phyloP scores from a whole-genome alignment of 2,888 invertebrate genomes.

The Sinopyrophorus schimmeli region DNA sequence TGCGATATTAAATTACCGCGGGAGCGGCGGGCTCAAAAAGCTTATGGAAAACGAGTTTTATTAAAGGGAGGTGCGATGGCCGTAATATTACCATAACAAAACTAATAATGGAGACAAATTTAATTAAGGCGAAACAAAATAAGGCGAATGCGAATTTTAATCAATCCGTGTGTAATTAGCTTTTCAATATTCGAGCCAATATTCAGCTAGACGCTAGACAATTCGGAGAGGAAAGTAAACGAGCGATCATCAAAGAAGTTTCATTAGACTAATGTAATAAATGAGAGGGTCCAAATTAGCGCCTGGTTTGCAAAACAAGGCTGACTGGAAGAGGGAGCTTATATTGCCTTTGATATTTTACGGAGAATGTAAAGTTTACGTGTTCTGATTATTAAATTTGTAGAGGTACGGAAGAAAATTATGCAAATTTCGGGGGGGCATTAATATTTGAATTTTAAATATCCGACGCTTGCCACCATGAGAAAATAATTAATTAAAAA shows the following conservation, averaged over 20 bases:
- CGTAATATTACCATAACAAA: slow-evolving; percentile 28
- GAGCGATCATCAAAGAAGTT: slow-evolving; percentile 47
- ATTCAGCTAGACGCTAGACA: slow-evolving; percentile 39
- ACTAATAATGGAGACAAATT: slow-evolving; percentile 30
- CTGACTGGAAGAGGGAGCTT: slow-evolving; percentile 39
- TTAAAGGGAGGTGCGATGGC: slow-evolving; percentile 21
- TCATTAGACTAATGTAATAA: slow-evolving; percentile 50
- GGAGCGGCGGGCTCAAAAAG: too few species aligned
- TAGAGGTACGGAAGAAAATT: slow-evolving; percentile 41
- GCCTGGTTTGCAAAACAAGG: slow-evolving; percentile 47
- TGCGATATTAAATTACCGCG: too few species aligned
- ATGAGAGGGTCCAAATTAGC: slow-evolving; percentile 49
- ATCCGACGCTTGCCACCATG: slow-evolving; percentile 29
- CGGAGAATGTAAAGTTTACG: slow-evolving; percentile 44
- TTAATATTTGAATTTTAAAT: slow-evolving; percentile 41
- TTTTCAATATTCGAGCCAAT: slow-evolving; percentile 42
- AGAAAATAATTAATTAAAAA: slow-evolving; percentile 35
- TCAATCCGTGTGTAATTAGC: slow-evolving; percentile 42
- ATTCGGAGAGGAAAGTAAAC: slow-evolving; percentile 40
- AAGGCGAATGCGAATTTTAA: slow-evolving; percentile 35
- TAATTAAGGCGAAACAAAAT: slow-evolving; percentile 31
- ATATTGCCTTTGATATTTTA: slow-evolving; percentile 44
- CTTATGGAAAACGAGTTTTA: slow-evolving; percentile 4
- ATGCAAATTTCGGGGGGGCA: slow-evolving; percentile 40
- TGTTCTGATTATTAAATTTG: slow-evolving; percentile 47